These are phyloP conservation scores for Microctonus hyperodae DNA, from an alignment of 2,888 invertebrate species.

Conservation along the genomic window DNA sequence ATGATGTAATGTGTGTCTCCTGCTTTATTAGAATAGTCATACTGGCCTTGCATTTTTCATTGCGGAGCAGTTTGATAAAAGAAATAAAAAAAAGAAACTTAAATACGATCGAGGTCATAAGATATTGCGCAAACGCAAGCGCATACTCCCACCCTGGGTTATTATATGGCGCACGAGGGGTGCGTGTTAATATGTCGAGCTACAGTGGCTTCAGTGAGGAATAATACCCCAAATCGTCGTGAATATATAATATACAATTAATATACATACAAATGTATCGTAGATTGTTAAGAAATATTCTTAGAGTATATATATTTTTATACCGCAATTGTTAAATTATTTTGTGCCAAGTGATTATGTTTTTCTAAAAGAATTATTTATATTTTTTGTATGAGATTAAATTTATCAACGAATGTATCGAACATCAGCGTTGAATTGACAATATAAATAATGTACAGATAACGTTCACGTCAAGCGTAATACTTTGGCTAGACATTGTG, in stretches of 20 bases:
- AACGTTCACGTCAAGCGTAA: background rate
- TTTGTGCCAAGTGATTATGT: conserved; percentile 8
- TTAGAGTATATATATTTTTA: conserved; percentile 28
- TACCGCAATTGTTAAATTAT: conserved; percentile 18
- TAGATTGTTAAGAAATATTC: conserved; percentile 12
- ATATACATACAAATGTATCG: too few relatives aligned
- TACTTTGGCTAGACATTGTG: conserved; percentile 14
- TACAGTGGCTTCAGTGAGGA: conserved; percentile 29
- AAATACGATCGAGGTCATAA: conserved; percentile 12
- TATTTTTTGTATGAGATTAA: conserved; percentile 3
- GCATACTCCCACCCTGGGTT: conserved; percentile 20
- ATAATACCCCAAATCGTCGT: conserved; percentile 28
- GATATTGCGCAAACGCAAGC: conserved; percentile 22
- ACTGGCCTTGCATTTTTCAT: background rate
- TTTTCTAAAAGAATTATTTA: background rate
- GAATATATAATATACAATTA: background rate
- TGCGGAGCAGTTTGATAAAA: background rate
- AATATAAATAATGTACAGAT: conserved; percentile 6
- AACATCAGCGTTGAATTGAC: conserved; percentile 1
- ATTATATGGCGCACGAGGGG: conserved; percentile 20
- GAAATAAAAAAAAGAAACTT: too few relatives aligned
- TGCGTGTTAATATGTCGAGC: conserved; percentile 13
- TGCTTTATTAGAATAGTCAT: background rate
- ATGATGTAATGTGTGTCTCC: too few relatives aligned
- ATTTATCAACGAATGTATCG: background rate